Evolutionary conservation across 2,797 vertebrate genomes (phyloP), one percentile per base, ranked within the genome.

Genomic region (Anguilla pacifica): DNA sequence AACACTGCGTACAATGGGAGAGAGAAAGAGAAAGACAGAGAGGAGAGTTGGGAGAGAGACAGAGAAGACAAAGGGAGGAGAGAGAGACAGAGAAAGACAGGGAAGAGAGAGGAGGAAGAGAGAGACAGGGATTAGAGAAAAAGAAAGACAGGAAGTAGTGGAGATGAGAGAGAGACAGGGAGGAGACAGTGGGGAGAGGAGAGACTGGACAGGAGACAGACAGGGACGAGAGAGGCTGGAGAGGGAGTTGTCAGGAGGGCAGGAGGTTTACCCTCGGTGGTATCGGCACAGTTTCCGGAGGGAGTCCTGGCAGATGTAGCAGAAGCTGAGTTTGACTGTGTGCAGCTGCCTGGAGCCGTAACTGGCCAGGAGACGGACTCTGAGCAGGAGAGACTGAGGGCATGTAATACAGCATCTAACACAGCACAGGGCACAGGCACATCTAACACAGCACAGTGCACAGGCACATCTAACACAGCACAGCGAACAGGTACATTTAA

Each of bases 251-350:
- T 0, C 15, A 53, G 81, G 53, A 7, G n/a, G 64, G 11, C 6
- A 49, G 6, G 74, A 51, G 10, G 43, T 85, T 91, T 91, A 93
- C 91, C 86, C 89, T 91, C 87, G 93, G 86, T 89, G 92, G 83
- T 74, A 89, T 89, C 90, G 91, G 86, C 91, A 93, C 83, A 95
- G 87, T 81, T 93, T 95, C 92, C 93, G 79, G 90, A 92, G 89
- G n/a, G 86, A 91, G 90, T 93, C 87, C 82, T 74, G 39, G 51
- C 90, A 93, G 72, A 94, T 22, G 87, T 91, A 92, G 84, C 93
- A 96, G 92, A 96, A 96, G 91, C 39, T 95, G 70, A 96, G 89
- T 91, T 96, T 96, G 88, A 95, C 22, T 7, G 83, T 90, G 87
- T 94, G 91, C 74, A 96, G 89, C 85, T 89, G 92, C 83, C 51